Evolutionary conservation across 2,888 invertebrate genomes (phyloP), one percentile per base, ranked within the genome.

Genomic region (Agrotis exclamationis): DNA sequence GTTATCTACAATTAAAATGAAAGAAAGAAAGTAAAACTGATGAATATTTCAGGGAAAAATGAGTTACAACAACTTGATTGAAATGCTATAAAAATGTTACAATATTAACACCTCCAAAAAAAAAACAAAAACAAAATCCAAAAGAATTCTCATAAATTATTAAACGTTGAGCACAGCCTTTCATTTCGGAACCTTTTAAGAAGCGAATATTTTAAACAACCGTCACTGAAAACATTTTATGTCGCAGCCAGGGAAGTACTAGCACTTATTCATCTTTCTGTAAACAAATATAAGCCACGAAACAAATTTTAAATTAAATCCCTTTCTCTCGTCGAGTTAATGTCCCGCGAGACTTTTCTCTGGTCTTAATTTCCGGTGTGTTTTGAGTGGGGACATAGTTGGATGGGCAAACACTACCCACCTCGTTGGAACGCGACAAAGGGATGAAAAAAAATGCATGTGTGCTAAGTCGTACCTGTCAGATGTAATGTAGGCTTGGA

Each of bases 301-400:
- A 92, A 91, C 91, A 91, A 93, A 92, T 92, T 94, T 91, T 86
- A 93, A 93, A 93, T 93, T 88, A 91, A 94, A 93, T 92, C 92
- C 91, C 90, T 90, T 92, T 92, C 91, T 91, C 92, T 91, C 89
- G 78, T 85, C 87, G 88, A 92, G 91, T 91, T 94, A 94, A 94
- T 94, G 94, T 93, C 92, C 93, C 92, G 87, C 83, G 91, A 90
- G 93, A 93, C 86, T 94, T 94, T 94, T 93, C 93, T 91, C 92
- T 92, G 92, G 90, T 93, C 94, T 94, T 95, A 95, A 95, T 95
- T 95, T 95, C 95, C 95, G 95, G 93, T 88, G 86, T 90, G 90
- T 90, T 94, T 94, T 92, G 92, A 90, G 82, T 71, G 90, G 91
- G 95, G 94, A 95, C 94, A 94, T 95, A 95, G 95, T 95, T 94